These are phyloP conservation scores for Neotragus moschatus DNA, from an alignment of 2,113 vertebrate genomes.

Conservation along the genomic window DNA sequence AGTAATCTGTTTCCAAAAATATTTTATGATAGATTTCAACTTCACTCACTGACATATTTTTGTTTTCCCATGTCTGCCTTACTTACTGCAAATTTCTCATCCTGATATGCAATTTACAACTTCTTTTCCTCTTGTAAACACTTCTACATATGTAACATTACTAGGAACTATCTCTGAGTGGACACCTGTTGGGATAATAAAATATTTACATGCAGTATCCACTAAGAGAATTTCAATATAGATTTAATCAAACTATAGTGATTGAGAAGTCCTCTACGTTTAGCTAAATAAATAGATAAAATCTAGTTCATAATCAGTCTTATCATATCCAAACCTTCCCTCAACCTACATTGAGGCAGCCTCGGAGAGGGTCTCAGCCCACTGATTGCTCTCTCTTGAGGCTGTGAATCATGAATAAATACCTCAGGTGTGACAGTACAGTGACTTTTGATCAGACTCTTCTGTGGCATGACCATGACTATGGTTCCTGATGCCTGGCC, in stretches of 20 bases:
- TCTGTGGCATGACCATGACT: background rate
- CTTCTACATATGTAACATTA: background rate
- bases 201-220: background rate
- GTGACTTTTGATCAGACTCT: background rate
- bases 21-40: background rate
- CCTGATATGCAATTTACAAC: background rate
- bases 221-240: background rate
- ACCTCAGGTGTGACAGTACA: background rate
- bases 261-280: background rate
- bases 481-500: background rate
- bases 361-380: background rate
- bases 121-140: background rate
- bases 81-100: background rate
- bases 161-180: background rate
- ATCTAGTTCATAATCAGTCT: background rate
- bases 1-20: background rate
- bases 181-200: background rate
- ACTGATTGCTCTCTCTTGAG: background rate
- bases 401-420: background rate
- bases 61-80: background rate
- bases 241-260: background rate
- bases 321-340: background rate
- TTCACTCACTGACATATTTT: background rate
- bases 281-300: background rate
- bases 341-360: background rate